phyloP scores from a whole-genome alignment of 1,140 invertebrate genomes.

The Stenopsyche tienmushanensis region DNA sequence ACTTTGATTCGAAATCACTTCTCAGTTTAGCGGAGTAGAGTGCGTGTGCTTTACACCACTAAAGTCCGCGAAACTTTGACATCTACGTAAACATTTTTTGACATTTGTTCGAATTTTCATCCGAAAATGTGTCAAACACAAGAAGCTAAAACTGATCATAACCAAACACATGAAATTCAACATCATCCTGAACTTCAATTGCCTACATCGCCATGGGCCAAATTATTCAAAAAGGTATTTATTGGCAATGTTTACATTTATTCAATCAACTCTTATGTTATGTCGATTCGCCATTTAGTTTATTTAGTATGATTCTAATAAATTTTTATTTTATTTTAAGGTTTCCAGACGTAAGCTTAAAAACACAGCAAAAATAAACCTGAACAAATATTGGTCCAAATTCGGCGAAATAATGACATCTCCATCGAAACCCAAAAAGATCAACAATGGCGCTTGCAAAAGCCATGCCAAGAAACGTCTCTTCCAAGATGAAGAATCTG shows the following conservation, averaged over 20 bases:
- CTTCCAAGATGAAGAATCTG: conserved; percentile 44
- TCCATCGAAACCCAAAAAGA: conserved; percentile 46
- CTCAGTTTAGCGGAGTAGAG: not conserved
- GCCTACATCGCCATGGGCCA: conserved; percentile 2
- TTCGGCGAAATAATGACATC: conserved; percentile 56
- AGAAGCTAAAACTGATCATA: not conserved
- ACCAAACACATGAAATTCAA: not conserved
- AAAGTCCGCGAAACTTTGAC: no score
- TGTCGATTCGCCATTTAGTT: no score
- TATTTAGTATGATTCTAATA: no score
- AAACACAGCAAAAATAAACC: conserved; percentile 56
- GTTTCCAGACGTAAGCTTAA: conserved; percentile 55
- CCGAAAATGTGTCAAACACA: conserved; percentile 7
- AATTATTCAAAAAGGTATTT: conserved; percentile 4
- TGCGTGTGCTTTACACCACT: not conserved
- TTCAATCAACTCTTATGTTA: no score
- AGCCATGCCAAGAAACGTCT: conserved; percentile 47
- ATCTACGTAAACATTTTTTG: conserved; percentile 9
- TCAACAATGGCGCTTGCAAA: conserved; percentile 47
- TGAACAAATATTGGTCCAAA: conserved; percentile 61
- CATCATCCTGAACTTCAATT: not conserved
- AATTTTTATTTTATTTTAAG: conserved; percentile 46
- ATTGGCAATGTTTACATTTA: no score
- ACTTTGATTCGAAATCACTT: conserved; percentile 22
- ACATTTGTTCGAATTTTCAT: conserved; percentile 2